Percentiles rank a stretch among this genome's conserved stretches.
phyloP scores from a whole-genome alignment of 2,888 invertebrate species.

The Xestia sexstrigata region DNA sequence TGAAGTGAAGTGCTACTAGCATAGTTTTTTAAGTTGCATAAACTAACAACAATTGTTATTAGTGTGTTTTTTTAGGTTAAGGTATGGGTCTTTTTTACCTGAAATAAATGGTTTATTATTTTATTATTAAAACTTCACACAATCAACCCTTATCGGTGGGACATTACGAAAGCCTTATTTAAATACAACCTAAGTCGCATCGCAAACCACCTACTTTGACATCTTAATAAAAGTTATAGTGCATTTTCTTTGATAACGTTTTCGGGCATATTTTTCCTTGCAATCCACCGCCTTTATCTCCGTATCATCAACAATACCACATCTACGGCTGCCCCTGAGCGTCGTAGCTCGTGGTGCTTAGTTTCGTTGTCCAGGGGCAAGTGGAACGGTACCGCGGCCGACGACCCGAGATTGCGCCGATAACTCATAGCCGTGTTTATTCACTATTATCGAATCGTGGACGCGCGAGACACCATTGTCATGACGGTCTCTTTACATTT shows the following conservation, averaged over 20 bases:
- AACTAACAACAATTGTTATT: no score
- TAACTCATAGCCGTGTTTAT: constrained; percentile 89
- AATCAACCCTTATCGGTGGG: background rate
- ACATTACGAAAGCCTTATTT: background rate
- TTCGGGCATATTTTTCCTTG: background rate
- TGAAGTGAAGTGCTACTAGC: no score
- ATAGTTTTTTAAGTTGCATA: no score
- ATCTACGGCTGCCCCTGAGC: constrained; percentile 71
- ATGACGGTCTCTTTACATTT: constrained; percentile 65
- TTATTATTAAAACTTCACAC: background rate
- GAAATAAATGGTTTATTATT: no score
- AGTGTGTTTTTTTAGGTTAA: no score
- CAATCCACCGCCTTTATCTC: background rate
- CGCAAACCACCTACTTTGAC: background rate
- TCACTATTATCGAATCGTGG: constrained; percentile 85
- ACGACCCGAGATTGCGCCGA: constrained; percentile 89
- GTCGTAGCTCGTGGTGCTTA: constrained; percentile 67
- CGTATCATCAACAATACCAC: constrained; percentile 63
- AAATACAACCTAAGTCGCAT: background rate
- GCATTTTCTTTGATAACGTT: background rate
- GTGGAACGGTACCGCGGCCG: constrained; percentile 89
- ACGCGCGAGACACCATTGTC: constrained; percentile 67
- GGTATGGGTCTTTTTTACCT: no score
- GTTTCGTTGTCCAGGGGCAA: constrained; percentile 89
- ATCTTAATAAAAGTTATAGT: background rate